Evolutionary conservation across 1,140 invertebrate species (phyloP).

Genomic region (Phymorhynchus buccinoides): DNA sequence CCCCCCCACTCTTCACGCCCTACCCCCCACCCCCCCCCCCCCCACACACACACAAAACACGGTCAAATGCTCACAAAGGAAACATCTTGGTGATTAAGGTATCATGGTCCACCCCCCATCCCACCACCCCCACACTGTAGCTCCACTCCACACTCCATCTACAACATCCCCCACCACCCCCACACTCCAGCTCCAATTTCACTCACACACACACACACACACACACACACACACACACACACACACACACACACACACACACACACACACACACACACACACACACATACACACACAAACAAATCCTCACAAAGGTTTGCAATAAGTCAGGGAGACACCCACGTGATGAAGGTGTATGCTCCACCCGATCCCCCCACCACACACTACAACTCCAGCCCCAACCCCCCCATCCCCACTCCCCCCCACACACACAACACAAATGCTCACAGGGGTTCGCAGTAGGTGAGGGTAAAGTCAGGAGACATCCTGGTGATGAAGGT

Average conservation of each 20-base stretch:
- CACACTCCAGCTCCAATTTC: too few species aligned
- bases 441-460: conserved; percentile 88
- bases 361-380: conserved; percentile 90
- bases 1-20: too few species aligned
- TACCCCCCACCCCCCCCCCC: too few species aligned
- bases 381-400: neutral
- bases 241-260: neutral
- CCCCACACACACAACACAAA: neutral
- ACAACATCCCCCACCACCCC: too few species aligned
- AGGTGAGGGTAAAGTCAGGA: conserved; percentile 95
- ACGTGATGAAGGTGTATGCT: conserved; percentile 96
- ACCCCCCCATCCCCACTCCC: neutral
- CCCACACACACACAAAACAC: too few species aligned
- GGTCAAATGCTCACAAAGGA: too few species aligned
- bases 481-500: conserved; percentile 97
- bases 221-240: neutral
- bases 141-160: too few species aligned
- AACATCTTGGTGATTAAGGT: too few species aligned
- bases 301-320: conserved; percentile 83
- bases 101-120: too few species aligned
- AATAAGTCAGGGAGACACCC: conserved; percentile 97
- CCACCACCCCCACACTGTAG: too few species aligned
- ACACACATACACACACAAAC: conserved; percentile 14
- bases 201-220: too few species aligned
- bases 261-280: conserved; percentile 22